Percentiles rank a stretch among this genome's conserved stretches.
phyloP scores from a whole-genome alignment of 2,113 vertebrate species.

The Erythrocebus patas region DNA sequence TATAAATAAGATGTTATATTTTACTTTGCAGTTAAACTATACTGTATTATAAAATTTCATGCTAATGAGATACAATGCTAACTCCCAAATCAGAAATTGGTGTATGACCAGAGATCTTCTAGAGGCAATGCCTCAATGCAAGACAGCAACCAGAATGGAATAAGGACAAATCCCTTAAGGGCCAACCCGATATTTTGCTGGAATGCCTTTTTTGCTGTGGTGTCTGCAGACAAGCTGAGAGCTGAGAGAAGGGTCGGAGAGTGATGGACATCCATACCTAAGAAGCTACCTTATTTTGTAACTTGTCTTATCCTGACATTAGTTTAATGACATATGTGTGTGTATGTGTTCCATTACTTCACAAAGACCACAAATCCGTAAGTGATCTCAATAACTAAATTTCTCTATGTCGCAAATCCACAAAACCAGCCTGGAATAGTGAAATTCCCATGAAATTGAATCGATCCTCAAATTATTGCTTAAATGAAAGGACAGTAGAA shows the following conservation, averaged over 20 bases:
- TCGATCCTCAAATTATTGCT: constrained; percentile 71
- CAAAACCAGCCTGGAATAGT: constrained; percentile 42
- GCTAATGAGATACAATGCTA: not conserved
- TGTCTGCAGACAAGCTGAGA: not conserved
- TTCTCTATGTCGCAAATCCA: not conserved
- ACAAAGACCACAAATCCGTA: not conserved
- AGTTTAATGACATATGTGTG: not conserved
- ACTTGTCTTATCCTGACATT: constrained; percentile 17
- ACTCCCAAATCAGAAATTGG: not conserved
- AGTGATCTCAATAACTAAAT: constrained; percentile 18
- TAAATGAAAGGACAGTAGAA: constrained; percentile 70
- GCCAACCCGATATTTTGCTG: not conserved
- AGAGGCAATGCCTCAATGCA: not conserved
- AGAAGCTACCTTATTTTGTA: constrained; percentile 42
- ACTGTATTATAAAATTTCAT: constrained; percentile 47
- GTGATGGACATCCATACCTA: not conserved
- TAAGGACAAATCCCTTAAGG: not conserved
- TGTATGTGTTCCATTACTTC: not conserved
- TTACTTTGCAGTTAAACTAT: constrained; percentile 43
- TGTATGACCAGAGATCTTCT: not conserved
- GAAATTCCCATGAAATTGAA: constrained; percentile 73
- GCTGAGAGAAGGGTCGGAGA: not conserved
- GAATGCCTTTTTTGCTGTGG: not conserved
- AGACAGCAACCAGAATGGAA: not conserved
- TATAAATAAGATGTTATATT: constrained; percentile 51